phyloP scores from a whole-genome alignment of 2,888 invertebrate species.

The Prionchulus punctatus region DNA sequence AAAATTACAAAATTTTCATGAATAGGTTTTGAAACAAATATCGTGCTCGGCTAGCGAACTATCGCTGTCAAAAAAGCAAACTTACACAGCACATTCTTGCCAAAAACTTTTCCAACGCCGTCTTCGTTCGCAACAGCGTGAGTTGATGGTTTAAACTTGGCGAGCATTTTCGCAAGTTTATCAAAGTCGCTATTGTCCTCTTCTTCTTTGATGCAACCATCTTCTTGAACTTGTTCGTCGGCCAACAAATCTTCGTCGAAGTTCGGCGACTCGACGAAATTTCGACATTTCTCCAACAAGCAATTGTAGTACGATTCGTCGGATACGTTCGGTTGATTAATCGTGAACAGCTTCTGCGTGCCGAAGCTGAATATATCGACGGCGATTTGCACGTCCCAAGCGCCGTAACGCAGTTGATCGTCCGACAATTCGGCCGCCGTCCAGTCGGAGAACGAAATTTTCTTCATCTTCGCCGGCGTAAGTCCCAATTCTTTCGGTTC shows the following conservation, averaged over 20 bases:
- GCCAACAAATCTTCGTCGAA: background rate
- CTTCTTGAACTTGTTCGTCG: background rate
- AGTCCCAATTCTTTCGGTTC: background rate
- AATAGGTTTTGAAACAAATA: too few relatives aligned
- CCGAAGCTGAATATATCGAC: constrained; percentile 1
- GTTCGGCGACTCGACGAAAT: background rate
- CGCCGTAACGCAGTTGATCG: background rate
- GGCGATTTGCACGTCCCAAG: constrained; percentile 5
- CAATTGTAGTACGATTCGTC: background rate
- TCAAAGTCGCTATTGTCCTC: background rate
- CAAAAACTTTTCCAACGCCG: background rate
- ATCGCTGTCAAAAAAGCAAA: too few relatives aligned
- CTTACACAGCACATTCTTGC: background rate
- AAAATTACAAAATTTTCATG: too few relatives aligned
- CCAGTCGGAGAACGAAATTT: background rate
- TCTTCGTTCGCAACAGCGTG: too few relatives aligned
- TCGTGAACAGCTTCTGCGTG: background rate
- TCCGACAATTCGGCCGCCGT: background rate
- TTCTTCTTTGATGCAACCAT: background rate
- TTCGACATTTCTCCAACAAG: background rate
- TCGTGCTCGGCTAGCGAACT: too few relatives aligned
- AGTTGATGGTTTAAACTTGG: too few relatives aligned
- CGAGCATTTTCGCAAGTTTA: background rate
- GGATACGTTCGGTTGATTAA: background rate
- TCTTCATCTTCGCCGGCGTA: background rate